Evolutionary conservation across 2,797 vertebrate genomes (phyloP).

Genomic region (Urophycis tenuis): DNA sequence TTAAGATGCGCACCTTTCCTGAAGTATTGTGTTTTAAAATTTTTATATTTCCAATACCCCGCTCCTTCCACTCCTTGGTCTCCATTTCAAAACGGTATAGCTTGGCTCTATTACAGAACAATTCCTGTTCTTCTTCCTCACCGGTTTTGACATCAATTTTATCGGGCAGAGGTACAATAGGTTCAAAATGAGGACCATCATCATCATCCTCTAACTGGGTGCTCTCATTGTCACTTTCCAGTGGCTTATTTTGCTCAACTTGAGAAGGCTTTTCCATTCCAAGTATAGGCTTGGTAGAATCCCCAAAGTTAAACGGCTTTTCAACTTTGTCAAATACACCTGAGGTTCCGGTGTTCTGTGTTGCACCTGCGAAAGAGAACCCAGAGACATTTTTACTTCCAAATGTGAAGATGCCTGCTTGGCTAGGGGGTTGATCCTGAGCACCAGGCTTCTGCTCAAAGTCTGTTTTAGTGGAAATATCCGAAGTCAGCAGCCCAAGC

Average conservation of each 20-base stretch:
- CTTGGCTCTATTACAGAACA: constrained; percentile 94
- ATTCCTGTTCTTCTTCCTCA: constrained; percentile 96
- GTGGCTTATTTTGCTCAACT: constrained; percentile 53
- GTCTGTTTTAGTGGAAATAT: constrained; percentile 78
- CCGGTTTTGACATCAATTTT: constrained; percentile 98
- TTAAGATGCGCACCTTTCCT: constrained; percentile 92
- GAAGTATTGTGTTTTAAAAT: constrained; percentile 87
- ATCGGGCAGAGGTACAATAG: constrained; percentile 93
- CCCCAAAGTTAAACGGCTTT: constrained; percentile 73
- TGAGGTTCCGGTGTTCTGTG: constrained; percentile 59
- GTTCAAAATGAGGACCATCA: constrained; percentile 97
- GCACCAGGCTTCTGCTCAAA: constrained; percentile 60
- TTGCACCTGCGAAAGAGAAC: constrained; percentile 71
- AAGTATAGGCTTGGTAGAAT: constrained; percentile 65
- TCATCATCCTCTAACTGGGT: constrained; percentile 87
- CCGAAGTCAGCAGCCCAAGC: constrained; percentile 86
- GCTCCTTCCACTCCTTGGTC: constrained; percentile 95
- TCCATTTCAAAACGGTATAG: constrained; percentile 90
- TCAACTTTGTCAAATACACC: constrained; percentile 71
- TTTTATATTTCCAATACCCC: constrained; percentile 91
- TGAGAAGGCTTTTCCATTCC: constrained; percentile 46
- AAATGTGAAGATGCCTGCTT: constrained; percentile 78
- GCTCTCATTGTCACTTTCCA: constrained; percentile 84
- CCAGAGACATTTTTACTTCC: constrained; percentile 69
- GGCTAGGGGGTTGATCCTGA: constrained; percentile 59